phyloP scores from a whole-genome alignment of 2,113 vertebrate species.

The Macrotus californicus region DNA sequence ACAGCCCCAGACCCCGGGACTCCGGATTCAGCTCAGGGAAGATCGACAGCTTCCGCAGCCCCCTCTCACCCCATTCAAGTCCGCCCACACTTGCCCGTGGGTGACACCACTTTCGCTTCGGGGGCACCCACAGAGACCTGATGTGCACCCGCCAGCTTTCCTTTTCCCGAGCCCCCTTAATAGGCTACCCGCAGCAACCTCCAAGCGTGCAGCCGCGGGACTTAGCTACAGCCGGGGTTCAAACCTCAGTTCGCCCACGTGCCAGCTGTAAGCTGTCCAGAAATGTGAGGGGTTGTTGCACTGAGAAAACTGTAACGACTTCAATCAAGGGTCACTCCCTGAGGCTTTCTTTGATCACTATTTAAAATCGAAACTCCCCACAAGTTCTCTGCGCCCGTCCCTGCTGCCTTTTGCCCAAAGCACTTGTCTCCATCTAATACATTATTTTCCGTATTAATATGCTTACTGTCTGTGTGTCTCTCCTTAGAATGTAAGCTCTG shows the following conservation, averaged over 20 bases:
- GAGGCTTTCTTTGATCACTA: background rate
- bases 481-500: background rate
- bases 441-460: background rate
- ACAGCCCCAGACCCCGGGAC: fast-evolving
- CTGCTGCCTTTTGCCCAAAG: background rate
- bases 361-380: background rate
- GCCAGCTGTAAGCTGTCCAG: too few species aligned
- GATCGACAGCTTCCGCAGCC: background rate
- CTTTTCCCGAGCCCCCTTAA: background rate
- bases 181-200: too few species aligned
- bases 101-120: background rate
- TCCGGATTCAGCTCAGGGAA: background rate
- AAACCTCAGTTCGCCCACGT: background rate
- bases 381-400: background rate
- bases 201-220: fast-evolving
- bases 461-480: background rate
- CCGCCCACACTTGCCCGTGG: background rate
- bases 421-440: background rate
- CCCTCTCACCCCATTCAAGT: too few species aligned
- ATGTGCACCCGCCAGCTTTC: background rate
- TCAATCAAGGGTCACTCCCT: background rate
- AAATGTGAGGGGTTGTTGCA: background rate
- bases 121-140: background rate
- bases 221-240: background rate
- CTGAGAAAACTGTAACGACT: background rate